phyloP scores from a whole-genome alignment of 2,888 invertebrate genomes.

The Ellobium chinense region DNA sequence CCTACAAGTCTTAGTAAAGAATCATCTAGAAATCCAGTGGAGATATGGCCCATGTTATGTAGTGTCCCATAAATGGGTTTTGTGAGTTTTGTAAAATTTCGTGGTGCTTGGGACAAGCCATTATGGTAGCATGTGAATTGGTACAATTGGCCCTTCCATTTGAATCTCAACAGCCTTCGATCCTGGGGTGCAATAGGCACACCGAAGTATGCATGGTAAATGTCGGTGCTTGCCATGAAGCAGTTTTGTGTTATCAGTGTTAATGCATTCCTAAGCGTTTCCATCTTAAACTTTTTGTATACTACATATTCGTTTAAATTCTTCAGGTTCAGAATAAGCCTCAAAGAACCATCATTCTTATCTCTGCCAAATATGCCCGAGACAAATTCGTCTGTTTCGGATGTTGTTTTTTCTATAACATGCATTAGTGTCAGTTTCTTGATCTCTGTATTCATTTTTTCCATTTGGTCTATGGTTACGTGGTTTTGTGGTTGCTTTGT shows the following conservation, averaged over 20 bases:
- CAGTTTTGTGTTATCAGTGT: constrained; percentile 18
- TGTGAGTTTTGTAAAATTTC: constrained; percentile 43
- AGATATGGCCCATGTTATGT: constrained; percentile 1
- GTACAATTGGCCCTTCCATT: constrained; percentile 27
- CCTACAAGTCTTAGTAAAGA: constrained; percentile 1
- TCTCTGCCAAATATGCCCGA: constrained; percentile 38
- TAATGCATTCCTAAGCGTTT: constrained; percentile 30
- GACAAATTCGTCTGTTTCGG: constrained; percentile 41
- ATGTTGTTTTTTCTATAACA: too few relatives aligned
- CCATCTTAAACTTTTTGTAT: constrained; percentile 47
- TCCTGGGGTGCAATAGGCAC: constrained; percentile 15
- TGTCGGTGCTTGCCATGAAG: constrained; percentile 37
- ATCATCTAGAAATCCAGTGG: constrained; percentile 17
- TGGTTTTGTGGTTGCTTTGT: not conserved
- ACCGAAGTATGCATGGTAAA: constrained; percentile 36
- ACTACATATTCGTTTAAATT: constrained; percentile 24
- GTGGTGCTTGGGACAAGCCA: constrained; percentile 32
- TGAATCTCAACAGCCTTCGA: constrained; percentile 32
- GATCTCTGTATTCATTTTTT: not conserved
- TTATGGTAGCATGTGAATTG: constrained; percentile 30
- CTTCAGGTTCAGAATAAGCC: constrained; percentile 46
- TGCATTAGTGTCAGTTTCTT: not conserved
- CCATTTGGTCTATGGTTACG: not conserved
- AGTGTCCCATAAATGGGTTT: constrained; percentile 3
- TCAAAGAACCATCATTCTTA: constrained; percentile 33